Evolutionary conservation across 2,113 vertebrate species (phyloP).

Genomic region (Malurus elegans): DNA sequence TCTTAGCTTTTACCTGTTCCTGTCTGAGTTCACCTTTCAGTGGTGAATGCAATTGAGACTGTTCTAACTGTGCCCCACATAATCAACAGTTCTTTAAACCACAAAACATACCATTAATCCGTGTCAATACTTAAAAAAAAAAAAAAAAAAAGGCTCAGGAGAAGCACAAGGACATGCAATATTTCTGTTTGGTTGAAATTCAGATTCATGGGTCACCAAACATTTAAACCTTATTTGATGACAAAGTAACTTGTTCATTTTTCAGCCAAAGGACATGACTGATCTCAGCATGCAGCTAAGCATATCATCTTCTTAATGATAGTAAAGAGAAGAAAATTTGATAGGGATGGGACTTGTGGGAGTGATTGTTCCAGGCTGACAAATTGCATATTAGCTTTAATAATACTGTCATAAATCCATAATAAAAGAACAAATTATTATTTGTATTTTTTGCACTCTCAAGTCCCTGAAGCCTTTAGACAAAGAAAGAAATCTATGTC

Average conservation of each 20-base stretch:
- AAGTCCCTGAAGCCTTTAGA: neutral
- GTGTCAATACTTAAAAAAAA: neutral
- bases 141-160: neutral
- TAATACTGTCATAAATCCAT: neutral
- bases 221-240: neutral
- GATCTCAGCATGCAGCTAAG: neutral
- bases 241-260: neutral
- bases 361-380: neutral
- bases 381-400: constrained; percentile 3
- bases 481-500: neutral
- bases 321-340: neutral
- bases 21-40: neutral
- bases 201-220: neutral
- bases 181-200: neutral
- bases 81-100: neutral
- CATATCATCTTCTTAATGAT: neutral
- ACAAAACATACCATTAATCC: neutral
- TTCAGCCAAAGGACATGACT: neutral
- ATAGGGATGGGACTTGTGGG: neutral
- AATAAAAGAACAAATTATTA: neutral
- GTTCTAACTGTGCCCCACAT: neutral
- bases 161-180: neutral
- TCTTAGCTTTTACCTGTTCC: neutral
- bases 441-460: neutral
- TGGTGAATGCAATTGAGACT: neutral